Base-by-base conservation (phyloP, 2,888 invertebrate genomes). In the Mayetiola destructor region DNA sequence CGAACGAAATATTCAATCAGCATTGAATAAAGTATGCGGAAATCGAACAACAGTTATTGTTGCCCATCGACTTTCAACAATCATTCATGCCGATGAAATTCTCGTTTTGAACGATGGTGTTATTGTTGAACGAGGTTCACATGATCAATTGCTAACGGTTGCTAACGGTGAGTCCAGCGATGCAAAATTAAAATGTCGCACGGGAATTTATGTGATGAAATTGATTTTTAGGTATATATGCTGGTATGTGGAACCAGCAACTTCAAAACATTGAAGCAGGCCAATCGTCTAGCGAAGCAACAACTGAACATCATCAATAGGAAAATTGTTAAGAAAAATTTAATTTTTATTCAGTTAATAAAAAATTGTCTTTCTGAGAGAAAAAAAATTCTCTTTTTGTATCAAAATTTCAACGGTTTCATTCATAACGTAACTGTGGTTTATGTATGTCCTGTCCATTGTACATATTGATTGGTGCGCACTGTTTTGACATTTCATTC, bases 71-170 rank as follows among this genome's bases (percentile, higher is more conserved):
- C 71, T 97, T 52, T 95, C 95, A 0, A 97, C 96, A 0, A 83
- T 97, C 59, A 90, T 94, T 62, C 87, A 95, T 69, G 93, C 94
- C 0, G 88, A 96, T 73, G 88, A 92, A 72, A 97, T 97, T 65
- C 73, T 96, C 6, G 96, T 97, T 1, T 72, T 97, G 35, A 84
- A 85, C 66, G 91, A 95, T 2, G 96, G 97, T 2, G 82, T 83
- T 69, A 91, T 97, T 62, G 81, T 88, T 2, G 96, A 97, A 72
- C 78, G 90, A 60, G 97, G 96, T 69, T 84, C 79, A 75, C 86
- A 77, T 21, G 56, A 56, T 1, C 27, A 80, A n/a, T n/a, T 48
- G 6, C 4, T 21, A 21, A 42, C 10, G 23, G 12, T n/a, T n/a
- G n/a, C n/a, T 23, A 42, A 42, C 2, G 23, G 23, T 42, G 14